Base-by-base conservation (phyloP, 2,113 vertebrate genomes). In the Melanerpes aurifrons region DNA sequence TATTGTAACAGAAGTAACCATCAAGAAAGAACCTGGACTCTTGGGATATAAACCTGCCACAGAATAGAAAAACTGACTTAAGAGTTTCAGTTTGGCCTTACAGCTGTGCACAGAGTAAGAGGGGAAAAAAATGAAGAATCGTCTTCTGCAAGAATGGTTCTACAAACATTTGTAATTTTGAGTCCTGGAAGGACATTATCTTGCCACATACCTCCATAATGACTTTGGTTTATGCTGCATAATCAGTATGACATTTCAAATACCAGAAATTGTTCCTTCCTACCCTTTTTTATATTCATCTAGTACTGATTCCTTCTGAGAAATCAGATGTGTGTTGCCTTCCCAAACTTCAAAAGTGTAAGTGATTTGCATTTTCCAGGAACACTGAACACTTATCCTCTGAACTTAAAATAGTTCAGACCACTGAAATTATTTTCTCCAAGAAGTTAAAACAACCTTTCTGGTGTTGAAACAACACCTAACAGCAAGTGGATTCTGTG, bases 11-110 rank as follows among this genome's bases (percentile, higher is more conserved):
- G 69, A 47, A 92, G 69, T 75, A 94, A 84, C 35, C 48, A 86
- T 37, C 15, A 75, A 70, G 70, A 91, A 71, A 48, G 61, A 86
- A 71, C 14, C 19, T 28, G 43, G 57, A 40, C 62, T 83, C 58
- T 67, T 87, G 35, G 58, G 69, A 82, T 90, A 94, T 82, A 91
- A 96, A 89, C 62, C 67, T 96, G 87, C 48, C 69, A 66, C 17
- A 17, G 73, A 80, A 63, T 78, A 90, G 86, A 91, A 91, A 92
- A 94, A 83, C n/a, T 75, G 82, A 95, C 92, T 91, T 90, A 92
- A 45, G 40, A 70, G 24, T 84, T 95, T 86, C 69, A 64, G 76
- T 86, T 93, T 78, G 37, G 12, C 69, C 89, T 90, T 83, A 91
- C 31, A 75, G 29, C 81, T 92, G 79, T 92, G 73, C 86, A 83